Evolutionary conservation across 2,797 vertebrate species (phyloP), one percentile per base, ranked within the genome.

Genomic region (Acestrorhynchus altus): DNA sequence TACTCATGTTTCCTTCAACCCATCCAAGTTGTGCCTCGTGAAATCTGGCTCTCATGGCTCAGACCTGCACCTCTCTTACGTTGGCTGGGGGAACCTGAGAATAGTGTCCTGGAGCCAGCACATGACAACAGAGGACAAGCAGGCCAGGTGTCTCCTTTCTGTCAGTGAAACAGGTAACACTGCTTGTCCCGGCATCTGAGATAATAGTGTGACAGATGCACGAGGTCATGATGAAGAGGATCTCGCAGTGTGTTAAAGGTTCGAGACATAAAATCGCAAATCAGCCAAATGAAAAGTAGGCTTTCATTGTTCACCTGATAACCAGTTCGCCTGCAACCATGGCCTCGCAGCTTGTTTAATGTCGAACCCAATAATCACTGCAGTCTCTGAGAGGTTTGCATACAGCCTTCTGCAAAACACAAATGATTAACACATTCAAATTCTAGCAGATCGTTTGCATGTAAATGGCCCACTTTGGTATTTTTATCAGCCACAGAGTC

Each of bases 401-500:
- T 44, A 65, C 57, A 71, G 69, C 24, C 60, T 42, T 46, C 80
- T 81, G 83, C 57, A 65, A 51, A 51, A 77, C 75, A 72, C 57
- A 83, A 84, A 81, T 80, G 59, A 84, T 67, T 65, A 71, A 52
- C 72, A 72, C 78, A 77, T 85, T 83, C 16, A 80, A 84, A 87
- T 86, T 20, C 82, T 77, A 76, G 76, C 52, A 76, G 74, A 39
- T 46, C 28, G 85, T 89, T 89, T 88, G 86, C 82, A 89, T 86
- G 84, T 86, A 87, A 89, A 89, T 86, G 75, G 60, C 22, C 57
- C 65, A 69, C 81, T 87, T 87, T 77, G 66, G 80, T 77, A 79
- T 87, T 85, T 76, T 81, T 83, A 83, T 89, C 83, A 80, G 46
- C 84, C 64, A 82, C 87, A 83, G 76, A 88, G 83, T 86, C 84